These are phyloP conservation scores for Oriolus oriolus DNA, from an alignment of 2,113 vertebrate species.

Conservation along the genomic window DNA sequence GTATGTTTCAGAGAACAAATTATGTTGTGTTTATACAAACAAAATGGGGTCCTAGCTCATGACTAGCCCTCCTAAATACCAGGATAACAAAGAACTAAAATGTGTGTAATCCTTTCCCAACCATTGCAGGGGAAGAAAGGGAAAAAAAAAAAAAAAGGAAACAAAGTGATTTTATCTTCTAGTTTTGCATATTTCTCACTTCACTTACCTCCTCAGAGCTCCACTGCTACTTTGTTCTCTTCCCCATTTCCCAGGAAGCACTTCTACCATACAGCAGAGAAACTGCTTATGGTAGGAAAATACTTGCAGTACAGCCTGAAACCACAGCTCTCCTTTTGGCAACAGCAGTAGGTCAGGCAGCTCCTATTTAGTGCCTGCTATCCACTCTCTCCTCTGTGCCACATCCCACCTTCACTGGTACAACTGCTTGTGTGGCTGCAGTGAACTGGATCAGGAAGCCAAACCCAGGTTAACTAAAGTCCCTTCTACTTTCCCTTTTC, in stretches of 20 bases:
- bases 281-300: background rate
- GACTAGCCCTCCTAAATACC: background rate
- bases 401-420: background rate
- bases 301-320: background rate
- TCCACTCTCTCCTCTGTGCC: background rate
- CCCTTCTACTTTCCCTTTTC: constrained; percentile 2
- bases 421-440: background rate
- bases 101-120: background rate
- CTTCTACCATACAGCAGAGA: background rate
- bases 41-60: background rate
- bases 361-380: background rate
- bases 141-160: too few species aligned
- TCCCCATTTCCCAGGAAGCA: background rate
- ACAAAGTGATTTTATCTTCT: background rate
- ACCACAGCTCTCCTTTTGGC: background rate
- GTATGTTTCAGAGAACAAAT: background rate
- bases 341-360: background rate
- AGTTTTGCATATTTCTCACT: background rate
- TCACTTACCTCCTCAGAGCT: background rate
- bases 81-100: background rate
- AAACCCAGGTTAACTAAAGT: background rate
- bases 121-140: accelerated
- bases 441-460: background rate
- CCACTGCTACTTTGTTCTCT: background rate
- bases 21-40: background rate